Conservation (phyloP, 2,797 vertebrate genomes). For the Caiman crocodilus region DNA sequence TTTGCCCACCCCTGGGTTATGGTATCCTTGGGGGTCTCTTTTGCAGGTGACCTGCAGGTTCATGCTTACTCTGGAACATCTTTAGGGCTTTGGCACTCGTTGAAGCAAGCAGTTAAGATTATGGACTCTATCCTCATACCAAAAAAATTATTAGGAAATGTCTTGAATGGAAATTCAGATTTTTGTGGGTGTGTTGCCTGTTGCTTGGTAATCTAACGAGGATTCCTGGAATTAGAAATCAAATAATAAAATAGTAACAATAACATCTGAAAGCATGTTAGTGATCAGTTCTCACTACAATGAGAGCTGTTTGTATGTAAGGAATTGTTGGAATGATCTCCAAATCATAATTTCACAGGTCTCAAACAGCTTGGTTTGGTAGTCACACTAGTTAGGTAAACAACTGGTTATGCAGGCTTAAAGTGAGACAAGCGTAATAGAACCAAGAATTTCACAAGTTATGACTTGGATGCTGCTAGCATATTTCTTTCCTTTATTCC, state of each 20-base stretch:
- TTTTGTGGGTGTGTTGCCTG: not conserved
- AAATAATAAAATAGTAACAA: not conserved
- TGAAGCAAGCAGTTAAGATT: not conserved
- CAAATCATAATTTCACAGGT: not conserved
- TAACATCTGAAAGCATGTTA: not conserved
- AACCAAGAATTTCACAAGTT: not conserved
- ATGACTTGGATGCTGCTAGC: not conserved
- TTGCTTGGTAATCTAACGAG: not conserved
- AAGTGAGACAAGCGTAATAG: not conserved
- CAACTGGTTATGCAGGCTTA: not conserved
- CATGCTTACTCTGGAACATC: not conserved
- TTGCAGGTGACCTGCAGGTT: not conserved
- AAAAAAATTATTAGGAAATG: not conserved
- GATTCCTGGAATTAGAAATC: not conserved
- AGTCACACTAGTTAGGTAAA: slow-evolving; percentile 8
- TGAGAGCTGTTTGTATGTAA: not conserved
- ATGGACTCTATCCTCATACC: rapidly evolving
- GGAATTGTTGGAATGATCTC: not conserved
- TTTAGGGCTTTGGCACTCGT: not conserved
- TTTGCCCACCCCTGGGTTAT: not conserved
- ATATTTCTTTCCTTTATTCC: not conserved
- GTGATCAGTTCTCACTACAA: not conserved
- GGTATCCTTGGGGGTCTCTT: not conserved
- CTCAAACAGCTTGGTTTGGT: not conserved
- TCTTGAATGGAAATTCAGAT: not conserved